phyloP scores from a whole-genome alignment of 2,888 invertebrate genomes.

The Petrophora chlorosata region DNA sequence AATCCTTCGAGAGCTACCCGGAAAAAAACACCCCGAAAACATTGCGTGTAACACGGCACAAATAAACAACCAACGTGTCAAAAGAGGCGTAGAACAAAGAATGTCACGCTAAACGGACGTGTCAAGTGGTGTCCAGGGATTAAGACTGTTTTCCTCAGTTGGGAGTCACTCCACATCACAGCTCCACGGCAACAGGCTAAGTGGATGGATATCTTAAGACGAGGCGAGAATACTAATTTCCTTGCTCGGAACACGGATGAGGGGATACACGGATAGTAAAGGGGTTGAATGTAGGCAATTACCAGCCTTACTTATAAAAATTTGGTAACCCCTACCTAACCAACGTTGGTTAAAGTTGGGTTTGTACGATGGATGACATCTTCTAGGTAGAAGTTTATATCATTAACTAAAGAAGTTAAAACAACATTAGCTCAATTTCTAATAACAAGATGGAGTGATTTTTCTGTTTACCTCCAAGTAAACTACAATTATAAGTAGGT shows the following conservation, averaged over 20 bases:
- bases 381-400: no score
- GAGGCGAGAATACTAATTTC: conserved; percentile 33
- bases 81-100: conserved; percentile 17
- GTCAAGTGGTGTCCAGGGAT: conserved; percentile 27
- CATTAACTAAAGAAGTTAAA: no score
- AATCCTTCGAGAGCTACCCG: no score
- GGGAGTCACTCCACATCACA: conserved; percentile 16
- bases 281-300: no score
- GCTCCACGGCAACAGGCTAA: conserved; percentile 13
- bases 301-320: no score
- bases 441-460: no score
- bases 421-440: no score
- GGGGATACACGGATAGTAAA: conserved; percentile 1
- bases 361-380: no score
- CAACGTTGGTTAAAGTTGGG: no score
- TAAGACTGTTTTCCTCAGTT: conserved; percentile 20
- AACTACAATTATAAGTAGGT: no score
- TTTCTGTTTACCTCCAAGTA: no score
- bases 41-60: conserved; percentile 22
- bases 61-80: conserved; percentile 14
- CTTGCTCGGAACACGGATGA: conserved; percentile 9
- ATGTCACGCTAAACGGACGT: conserved; percentile 17
- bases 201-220: conserved; percentile 28
- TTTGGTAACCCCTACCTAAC: no score
- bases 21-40: conserved; percentile 1